These are phyloP conservation scores for Hypotaenidia philippensis DNA, from an alignment of 2,797 vertebrate species.

Conservation along the genomic window DNA sequence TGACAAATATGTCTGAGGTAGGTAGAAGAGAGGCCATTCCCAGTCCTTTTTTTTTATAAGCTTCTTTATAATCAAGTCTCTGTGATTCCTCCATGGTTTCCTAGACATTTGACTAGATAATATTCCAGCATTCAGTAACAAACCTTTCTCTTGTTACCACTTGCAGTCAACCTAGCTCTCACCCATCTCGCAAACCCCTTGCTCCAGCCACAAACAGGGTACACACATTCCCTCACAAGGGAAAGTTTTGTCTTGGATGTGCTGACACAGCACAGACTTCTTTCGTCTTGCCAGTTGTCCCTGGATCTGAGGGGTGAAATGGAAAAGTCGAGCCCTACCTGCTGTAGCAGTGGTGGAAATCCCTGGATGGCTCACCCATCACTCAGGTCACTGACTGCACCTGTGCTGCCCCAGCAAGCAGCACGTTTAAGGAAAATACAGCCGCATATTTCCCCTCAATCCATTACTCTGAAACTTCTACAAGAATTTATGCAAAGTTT, in stretches of 20 bases:
- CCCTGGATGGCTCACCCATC: fast-evolving
- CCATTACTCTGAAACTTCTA: not conserved
- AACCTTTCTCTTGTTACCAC: not conserved
- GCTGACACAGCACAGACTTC: not conserved
- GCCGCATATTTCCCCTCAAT: not conserved
- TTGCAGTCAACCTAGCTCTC: not conserved
- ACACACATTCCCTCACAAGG: not conserved
- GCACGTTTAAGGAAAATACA: not conserved
- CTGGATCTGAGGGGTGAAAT: not conserved
- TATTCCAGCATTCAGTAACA: not conserved
- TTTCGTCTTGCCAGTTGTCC: not conserved
- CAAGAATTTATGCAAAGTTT: not conserved
- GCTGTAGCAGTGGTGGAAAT: not conserved
- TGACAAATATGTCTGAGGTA: not conserved
- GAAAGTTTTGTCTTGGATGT: not conserved
- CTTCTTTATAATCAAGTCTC: not conserved
- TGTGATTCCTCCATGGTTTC: not conserved
- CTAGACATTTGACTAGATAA: not conserved
- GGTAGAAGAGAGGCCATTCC: not conserved
- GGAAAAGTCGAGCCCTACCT: not conserved
- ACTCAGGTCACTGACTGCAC: fast-evolving
- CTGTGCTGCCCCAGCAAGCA: not conserved
- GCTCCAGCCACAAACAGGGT: not conserved
- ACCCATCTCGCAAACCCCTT: not conserved
- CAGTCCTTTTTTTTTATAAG: not conserved